These are phyloP conservation scores for Aphaenogaster floridana DNA, from an alignment of 1,140 invertebrate species.

Conservation along the genomic window DNA sequence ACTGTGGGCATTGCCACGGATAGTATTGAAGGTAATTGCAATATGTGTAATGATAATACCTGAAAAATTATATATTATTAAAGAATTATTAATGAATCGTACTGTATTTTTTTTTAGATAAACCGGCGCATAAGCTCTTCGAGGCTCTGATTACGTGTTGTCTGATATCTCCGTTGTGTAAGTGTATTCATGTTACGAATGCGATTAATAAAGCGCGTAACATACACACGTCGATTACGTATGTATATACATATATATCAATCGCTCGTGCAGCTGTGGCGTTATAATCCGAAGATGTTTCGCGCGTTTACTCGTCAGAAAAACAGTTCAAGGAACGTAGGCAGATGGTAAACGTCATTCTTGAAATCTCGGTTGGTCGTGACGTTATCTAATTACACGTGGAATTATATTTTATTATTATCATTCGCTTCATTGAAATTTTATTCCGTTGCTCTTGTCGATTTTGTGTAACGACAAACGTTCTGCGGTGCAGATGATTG, in stretches of 20 bases:
- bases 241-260: conserved; percentile 19
- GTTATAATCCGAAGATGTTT: conserved; percentile 77
- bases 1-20: conserved; percentile 80
- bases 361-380: conserved; percentile 1
- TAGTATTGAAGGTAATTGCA: conserved; percentile 79
- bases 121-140: conserved; percentile 83
- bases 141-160: conserved; percentile 85
- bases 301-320: conserved; percentile 59
- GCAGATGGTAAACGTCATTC: conserved; percentile 56
- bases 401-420: background rate
- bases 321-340: conserved; percentile 76
- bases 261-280: conserved; percentile 76
- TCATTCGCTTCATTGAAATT: background rate
- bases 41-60: conserved; percentile 6
- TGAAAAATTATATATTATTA: background rate
- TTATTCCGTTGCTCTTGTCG: conserved; percentile 19
- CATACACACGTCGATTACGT: conserved; percentile 55
- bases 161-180: conserved; percentile 83
- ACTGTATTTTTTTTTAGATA: conserved; percentile 78
- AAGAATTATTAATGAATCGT: conserved; percentile 26
- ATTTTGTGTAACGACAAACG: conserved; percentile 32
- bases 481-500: conserved; percentile 76
- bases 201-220: conserved; percentile 51
- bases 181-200: conserved; percentile 76
- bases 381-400: background rate